Percentiles rank a stretch among this genome's conserved stretches.
Conservation (phyloP, 1,140 invertebrate species). For the Teleogryllus occipitalis region DNA sequence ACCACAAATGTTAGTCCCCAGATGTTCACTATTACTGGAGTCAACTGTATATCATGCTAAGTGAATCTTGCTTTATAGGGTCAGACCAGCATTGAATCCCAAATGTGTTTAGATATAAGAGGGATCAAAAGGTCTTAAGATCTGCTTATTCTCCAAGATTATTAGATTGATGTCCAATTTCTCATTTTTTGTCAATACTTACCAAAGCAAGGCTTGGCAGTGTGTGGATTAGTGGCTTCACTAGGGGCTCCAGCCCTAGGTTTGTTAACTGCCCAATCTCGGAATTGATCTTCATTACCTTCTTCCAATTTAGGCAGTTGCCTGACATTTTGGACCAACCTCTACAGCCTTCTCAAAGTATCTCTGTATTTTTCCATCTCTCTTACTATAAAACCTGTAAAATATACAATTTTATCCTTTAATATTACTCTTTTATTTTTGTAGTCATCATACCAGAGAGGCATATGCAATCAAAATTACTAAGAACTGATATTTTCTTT, state of each 20-base stretch:
- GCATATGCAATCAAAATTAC: no score
- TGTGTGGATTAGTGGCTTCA: conserved; percentile 87
- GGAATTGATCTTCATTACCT: conserved; percentile 92
- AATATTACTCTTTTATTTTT: no score
- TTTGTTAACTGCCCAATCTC: conserved; percentile 90
- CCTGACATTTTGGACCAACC: conserved; percentile 69
- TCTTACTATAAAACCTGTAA: conserved; percentile 80
- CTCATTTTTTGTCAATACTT: conserved; percentile 39
- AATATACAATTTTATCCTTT: no score
- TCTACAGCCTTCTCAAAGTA: conserved; percentile 63
- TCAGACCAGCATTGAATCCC: no score
- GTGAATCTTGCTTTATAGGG: no score
- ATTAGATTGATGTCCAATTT: neutral
- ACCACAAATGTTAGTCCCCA: no score
- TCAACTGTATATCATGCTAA: no score
- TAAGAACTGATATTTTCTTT: no score
- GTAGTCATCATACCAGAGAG: no score
- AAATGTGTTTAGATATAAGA: neutral
- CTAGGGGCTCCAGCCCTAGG: conserved; percentile 93
- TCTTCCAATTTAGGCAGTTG: conserved; percentile 82
- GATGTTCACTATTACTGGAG: neutral
- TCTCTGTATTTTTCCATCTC: conserved; percentile 65
- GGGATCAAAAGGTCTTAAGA: neutral
- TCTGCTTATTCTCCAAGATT: neutral
- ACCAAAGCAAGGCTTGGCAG: conserved; percentile 88